Evolutionary conservation across 2,113 vertebrate species (phyloP), one percentile per base, ranked within the genome.

Genomic region (Oxygymnocypris stewartii): DNA sequence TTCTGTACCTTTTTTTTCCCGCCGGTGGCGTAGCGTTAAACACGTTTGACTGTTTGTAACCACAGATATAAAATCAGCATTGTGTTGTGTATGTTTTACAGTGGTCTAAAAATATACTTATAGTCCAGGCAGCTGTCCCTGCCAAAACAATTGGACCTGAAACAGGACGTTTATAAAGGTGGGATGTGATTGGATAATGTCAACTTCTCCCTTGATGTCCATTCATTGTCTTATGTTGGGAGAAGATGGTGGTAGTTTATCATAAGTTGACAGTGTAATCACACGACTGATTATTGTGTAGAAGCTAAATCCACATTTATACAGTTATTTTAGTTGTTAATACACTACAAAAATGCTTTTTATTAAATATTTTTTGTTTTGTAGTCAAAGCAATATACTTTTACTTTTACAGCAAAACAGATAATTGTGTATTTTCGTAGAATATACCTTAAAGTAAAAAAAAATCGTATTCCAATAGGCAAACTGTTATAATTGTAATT

Each of bases 81-180:
- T 79, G 35, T 79, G 77, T 37, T 75, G 7, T 13, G 2, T 59
- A 20, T 79, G 51, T 37, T 76, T 76, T 25, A 76, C 42, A 76
- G 13, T 47, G 23, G 42, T 47, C 42, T 49, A 4, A 49, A 75
- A 76, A 47, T 47, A 14, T n/a, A 25, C 11, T 40, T 40, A 18
- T 20, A 23, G 69, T 40, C 69, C 18, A 23, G 69, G 35, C 5
- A 37, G 31, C 16, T 16, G 7, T 35, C 2, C 6, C 31, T 16
- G 16, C 65, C 20, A 40, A 71, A 71, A 40, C 35, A 40, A 71
- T 37, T 3, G 31, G 28, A 69, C 31, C 35, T 37, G 7, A 4
- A 69, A 20, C 67, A 69, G 31, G 31, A 71, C 4, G 31, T 37
- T 71, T 40, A 40, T 20, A 71, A 40, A 71, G 67, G 18, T 71